Conservation (phyloP, 2,797 vertebrate genomes). For the Chromis chromis region DNA sequence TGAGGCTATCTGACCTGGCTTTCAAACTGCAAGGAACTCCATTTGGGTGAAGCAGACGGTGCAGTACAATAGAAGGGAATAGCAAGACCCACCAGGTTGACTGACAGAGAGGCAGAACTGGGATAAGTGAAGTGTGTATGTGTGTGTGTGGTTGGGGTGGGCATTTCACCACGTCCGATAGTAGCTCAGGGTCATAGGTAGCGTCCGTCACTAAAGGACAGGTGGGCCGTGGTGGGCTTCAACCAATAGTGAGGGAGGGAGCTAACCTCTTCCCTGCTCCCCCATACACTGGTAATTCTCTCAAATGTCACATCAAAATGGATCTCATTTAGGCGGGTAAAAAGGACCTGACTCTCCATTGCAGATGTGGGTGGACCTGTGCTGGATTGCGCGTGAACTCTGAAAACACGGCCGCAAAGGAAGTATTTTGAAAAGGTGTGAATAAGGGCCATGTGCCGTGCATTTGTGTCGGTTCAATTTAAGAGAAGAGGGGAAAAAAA, state of each 20-base stretch:
- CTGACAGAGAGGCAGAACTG: conserved; percentile 75
- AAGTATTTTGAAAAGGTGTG: conserved; percentile 65
- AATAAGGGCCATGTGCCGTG: conserved; percentile 33
- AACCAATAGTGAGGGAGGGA: conserved; percentile 61
- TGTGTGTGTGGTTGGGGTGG: not conserved
- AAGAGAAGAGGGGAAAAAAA: conserved; percentile 19
- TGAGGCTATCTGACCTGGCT: conserved; percentile 70
- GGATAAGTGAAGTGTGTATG: conserved; percentile 72
- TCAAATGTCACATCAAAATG: conserved; percentile 85
- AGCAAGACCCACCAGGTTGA: conserved; percentile 55
- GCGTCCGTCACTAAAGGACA: conserved; percentile 74
- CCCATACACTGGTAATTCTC: conserved; percentile 76
- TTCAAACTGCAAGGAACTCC: conserved; percentile 68
- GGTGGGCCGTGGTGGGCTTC: conserved; percentile 65
- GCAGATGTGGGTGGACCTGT: conserved; percentile 72
- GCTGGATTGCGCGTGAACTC: conserved; percentile 62
- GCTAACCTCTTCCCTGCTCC: conserved; percentile 72
- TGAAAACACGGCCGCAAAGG: conserved; percentile 50
- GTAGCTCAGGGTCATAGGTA: conserved; percentile 76
- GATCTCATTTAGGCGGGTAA: conserved; percentile 79
- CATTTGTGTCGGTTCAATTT: conserved; percentile 59
- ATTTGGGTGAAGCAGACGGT: conserved; percentile 67
- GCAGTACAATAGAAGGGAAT: conserved; percentile 66
- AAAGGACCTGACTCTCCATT: conserved; percentile 69
- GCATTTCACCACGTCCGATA: conserved; percentile 48